A percentile compares a stretch with the other conserved stretches of the same genome.
Conservation (phyloP, 2,113 vertebrate species). For the Dermatemys mawii region DNA sequence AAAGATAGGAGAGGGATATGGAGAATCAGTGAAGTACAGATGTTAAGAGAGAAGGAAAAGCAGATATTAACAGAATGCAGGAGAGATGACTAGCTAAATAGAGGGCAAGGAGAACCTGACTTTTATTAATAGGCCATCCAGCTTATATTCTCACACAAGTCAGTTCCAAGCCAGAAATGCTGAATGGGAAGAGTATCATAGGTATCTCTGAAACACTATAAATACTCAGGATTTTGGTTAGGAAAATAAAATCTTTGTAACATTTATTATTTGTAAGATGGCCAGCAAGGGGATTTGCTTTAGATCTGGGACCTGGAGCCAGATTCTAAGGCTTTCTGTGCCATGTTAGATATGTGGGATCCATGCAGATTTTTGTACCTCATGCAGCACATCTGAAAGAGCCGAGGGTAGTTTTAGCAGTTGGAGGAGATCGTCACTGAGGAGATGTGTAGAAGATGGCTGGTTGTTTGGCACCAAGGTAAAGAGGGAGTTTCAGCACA, state of each 20-base stretch:
- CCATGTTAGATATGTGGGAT: neutral
- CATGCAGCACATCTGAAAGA: neutral
- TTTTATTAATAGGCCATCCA: neutral
- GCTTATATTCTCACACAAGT: neutral
- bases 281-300: neutral
- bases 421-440: neutral
- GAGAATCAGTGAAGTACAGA: neutral
- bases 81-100: neutral
- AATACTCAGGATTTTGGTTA: neutral
- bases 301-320: neutral
- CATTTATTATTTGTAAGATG: neutral
- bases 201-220: neutral
- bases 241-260: neutral
- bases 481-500: too few species aligned
- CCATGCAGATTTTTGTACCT: neutral
- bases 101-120: neutral
- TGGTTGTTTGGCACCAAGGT: too few species aligned
- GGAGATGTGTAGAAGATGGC: neutral
- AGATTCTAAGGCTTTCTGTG: neutral
- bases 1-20: neutral
- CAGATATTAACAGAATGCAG: neutral
- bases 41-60: neutral
- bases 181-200: neutral
- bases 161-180: neutral
- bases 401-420: neutral